Base-by-base conservation (phyloP, 2,113 vertebrate species). In the Oryzias celebensis region DNA sequence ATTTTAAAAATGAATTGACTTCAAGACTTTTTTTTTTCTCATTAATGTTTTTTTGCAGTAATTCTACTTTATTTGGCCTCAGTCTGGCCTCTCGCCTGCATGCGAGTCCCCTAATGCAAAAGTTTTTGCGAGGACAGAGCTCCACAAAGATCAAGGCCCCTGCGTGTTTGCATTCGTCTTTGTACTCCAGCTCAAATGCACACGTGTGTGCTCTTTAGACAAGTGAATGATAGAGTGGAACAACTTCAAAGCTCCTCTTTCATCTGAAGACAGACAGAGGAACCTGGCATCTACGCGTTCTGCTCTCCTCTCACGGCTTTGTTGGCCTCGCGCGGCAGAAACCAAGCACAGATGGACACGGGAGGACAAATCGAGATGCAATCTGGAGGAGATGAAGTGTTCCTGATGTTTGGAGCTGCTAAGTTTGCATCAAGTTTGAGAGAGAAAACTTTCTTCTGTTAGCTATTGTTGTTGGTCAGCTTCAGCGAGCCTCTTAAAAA, bases 231-330 rank as follows among this genome's bases (percentile, higher is more conserved):
- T 51, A 80, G 61, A 73, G 73, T 56, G 45, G 47, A 60, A 58
- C 66, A 50, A 80, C 85, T 85, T 88, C 84, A 88, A 85, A 88
- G 82, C 52, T 1, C 2, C 65, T 58, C 85, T 86, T 81, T 85
- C 65, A 84, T 87, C 82, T 76, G 62, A 72, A 60, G 14, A 10
- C 46, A 72, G 72, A 71, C 57, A 42, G 52, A 58, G 46, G 70
- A 66, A 66, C 28, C 68, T 20, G 45, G 50, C 54, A 75, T 61
- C 69, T 67, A 51, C 74, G 68, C 45, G 28, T 47, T 45, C 28
- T 54, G 66, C 49, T 23, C 49, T 54, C 23, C 73, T 67, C 56
- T 62, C 58, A 57, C 64, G 42, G 61, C 46, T 7, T 16, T n/a
- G 17, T 18, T 14, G 46, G 7, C 41, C 17, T 1, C 4, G 18